Evolutionary conservation across 2,888 invertebrate genomes (phyloP).

Genomic region (Clanis bilineata): DNA sequence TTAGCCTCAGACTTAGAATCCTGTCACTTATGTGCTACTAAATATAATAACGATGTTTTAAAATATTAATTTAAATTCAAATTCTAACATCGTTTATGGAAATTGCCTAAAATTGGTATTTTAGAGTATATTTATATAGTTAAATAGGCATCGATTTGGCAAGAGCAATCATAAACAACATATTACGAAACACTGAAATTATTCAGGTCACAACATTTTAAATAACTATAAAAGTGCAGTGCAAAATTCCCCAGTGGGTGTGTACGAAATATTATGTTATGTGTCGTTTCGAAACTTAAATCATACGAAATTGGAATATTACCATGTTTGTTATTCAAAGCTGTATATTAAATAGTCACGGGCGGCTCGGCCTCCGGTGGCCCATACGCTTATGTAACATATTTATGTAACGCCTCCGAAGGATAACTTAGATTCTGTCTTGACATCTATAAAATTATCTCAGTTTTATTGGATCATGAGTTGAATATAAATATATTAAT

Average conservation of each 20-base stretch:
- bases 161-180: not conserved
- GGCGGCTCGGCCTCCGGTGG: too few relatives aligned
- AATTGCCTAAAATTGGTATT: not conserved
- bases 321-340: not conserved
- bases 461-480: too few relatives aligned
- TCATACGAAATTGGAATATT: not conserved
- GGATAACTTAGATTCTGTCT: too few relatives aligned
- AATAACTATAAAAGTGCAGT: not conserved
- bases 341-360: not conserved
- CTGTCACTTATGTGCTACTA: too few relatives aligned
- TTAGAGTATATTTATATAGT: not conserved
- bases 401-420: too few relatives aligned
- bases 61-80: too few relatives aligned
- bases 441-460: too few relatives aligned
- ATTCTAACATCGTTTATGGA: too few relatives aligned
- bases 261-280: not conserved
- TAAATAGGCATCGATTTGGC: not conserved
- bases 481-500: too few relatives aligned
- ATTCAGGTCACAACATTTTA: conserved; percentile 5
- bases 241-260: not conserved
- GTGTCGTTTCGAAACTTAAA: conserved; percentile 3
- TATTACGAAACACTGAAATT: not conserved
- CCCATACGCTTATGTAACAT: too few relatives aligned
- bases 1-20: not conserved
- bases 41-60: too few relatives aligned